Base-by-base conservation (phyloP, 2,113 vertebrate species). In the Seriola aureovittata region DNA sequence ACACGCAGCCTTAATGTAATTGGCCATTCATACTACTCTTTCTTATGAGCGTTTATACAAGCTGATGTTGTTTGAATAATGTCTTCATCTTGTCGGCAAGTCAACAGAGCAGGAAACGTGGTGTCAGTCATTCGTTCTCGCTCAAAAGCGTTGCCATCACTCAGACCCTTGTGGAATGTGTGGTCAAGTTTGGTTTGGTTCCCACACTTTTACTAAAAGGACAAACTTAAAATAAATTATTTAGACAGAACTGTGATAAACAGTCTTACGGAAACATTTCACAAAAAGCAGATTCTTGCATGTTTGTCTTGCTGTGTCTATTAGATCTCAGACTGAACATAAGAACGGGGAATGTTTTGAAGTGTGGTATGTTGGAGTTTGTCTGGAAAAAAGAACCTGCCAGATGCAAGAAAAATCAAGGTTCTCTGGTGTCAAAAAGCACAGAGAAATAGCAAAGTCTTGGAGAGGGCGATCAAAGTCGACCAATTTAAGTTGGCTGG, bases 61-160 rank as follows among this genome's bases (percentile, higher is more conserved):
- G 71, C 67, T 65, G 70, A 87, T 25, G 16, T 55, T 87, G 82
- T 89, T 89, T 84, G 75, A 80, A 71, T 78, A 81, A 87, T n/a
- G 72, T 84, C 65, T 78, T 82, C 68, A 75, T 85, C 40, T 55
- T 59, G 59, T 80, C 40, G 3, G 52, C 75, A 16, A 80, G 74
- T 85, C 81, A 64, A 57, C 44, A 66, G 23, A 19, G 62, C 67
- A 84, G 70, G 79, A 77, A 84, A 70, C 80, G 71, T 64, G 63
- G 23, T 82, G 75, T 77, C 85, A 78, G 60, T 84, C 65, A 77
- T n/a, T 42, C 40, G 14, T 34, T 52, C 60, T 70, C 59, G 46
- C 32, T 38, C 21, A 75, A 79, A 36, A 72, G 38, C 29, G 17
- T 44, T 42, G 11, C 46, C n/a, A 52, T 71, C 8, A 5, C 64